These are phyloP conservation scores for Apogon hyalosoma DNA, from an alignment of 2,797 vertebrate species.

Conservation along the genomic window DNA sequence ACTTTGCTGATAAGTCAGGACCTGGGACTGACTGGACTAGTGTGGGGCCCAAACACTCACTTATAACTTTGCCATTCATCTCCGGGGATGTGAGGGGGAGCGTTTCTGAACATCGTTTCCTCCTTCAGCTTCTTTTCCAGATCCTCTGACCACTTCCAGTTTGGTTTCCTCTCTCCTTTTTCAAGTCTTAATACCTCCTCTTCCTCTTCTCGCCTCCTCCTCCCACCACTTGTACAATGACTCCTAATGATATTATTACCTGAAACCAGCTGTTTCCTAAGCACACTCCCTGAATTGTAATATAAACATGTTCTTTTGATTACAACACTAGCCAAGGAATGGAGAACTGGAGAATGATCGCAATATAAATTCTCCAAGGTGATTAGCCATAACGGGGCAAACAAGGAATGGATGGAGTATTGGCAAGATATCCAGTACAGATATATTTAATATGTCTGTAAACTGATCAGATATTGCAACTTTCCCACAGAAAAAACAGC, in stretches of 20 bases:
- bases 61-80: conserved; percentile 22
- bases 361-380: conserved; percentile 13
- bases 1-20: conserved; percentile 31
- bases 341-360: neutral
- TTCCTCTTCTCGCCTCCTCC: conserved; percentile 35
- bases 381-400: conserved; percentile 57
- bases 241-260: conserved; percentile 38
- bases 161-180: conserved; percentile 19
- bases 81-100: conserved; percentile 9
- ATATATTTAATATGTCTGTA: conserved; percentile 25
- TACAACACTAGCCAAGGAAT: conserved; percentile 16
- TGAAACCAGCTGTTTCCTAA: conserved; percentile 50
- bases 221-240: conserved; percentile 51
- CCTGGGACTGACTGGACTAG: conserved; percentile 24
- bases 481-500: conserved; percentile 44
- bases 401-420: conserved; percentile 16
- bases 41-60: conserved; percentile 22
- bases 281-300: conserved; percentile 9
- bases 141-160: conserved; percentile 38
- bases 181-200: conserved; percentile 7
- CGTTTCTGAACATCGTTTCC: conserved; percentile 15
- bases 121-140: conserved; percentile 14
- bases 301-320: conserved; percentile 45
- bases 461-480: conserved; percentile 31
- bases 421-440: conserved; percentile 37